Base-by-base conservation (phyloP, 2,113 vertebrate species). In the Mobula birostris region DNA sequence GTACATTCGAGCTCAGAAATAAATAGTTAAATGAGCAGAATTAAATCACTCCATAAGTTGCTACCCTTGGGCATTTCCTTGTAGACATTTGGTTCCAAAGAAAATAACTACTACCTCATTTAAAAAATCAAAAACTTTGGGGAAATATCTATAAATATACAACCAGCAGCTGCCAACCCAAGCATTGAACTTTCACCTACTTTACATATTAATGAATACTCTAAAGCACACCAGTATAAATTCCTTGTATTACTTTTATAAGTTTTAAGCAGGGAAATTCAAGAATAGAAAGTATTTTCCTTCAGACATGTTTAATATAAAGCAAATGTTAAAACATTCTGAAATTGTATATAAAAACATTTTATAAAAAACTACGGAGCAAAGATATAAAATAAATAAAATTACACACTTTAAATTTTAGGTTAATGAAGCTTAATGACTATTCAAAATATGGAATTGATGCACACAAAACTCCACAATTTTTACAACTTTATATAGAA, bases 131-230 rank as follows among this genome's bases (percentile, higher is more conserved):
- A 93, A 40, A 72, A 93, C 68, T 12, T 40, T 93, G 40, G 70
- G 91, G 91, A 93, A 74, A 90, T 56, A 48, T 19, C 19, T 76
- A 76, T 56, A 93, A 74, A 93, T 93, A 76, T 72, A 76, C 21
- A 93, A 15, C 68, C 27, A 40, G 40, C 91, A 74, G 70, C 24
- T 76, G 70, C 15, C 70, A 74, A 21, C 17, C 36, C 68, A 15
- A 72, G 61, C 9, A 76, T 3, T 76, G 70, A 93, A 93, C 36
- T 76, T 74, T 92, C 32, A 93, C 40, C 91, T 74, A 56, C 70
- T 93, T 93, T 93, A 93, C 11, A 72, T 72, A 76, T 76, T 72
- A 56, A 91, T 91, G 88, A 91, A 93, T 93, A 29, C 17, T 93
- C 21, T 27, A 56, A 40, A 7, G 21, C 7, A 9, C 32, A 40